These are phyloP conservation scores for Forbesichthys agassizii DNA, from an alignment of 2,113 vertebrate species.

Conservation along the genomic window DNA sequence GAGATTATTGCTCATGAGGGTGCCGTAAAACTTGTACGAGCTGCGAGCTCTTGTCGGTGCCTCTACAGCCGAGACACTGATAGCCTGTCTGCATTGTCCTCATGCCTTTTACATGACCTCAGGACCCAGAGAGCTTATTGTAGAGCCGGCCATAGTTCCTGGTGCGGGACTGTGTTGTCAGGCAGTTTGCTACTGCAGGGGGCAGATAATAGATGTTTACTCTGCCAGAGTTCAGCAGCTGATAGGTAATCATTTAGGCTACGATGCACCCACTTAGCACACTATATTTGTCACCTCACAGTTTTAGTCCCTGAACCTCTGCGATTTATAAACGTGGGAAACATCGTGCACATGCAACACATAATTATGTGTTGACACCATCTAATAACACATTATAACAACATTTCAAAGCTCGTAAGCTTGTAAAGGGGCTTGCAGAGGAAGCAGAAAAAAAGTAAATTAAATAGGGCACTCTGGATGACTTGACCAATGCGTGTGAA, in stretches of 20 bases:
- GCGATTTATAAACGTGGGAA: constrained; percentile 11
- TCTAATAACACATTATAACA: not conserved
- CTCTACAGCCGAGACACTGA: constrained; percentile 51
- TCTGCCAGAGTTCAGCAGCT: constrained; percentile 28
- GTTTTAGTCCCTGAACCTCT: constrained; percentile 21
- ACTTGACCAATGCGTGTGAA: too few species aligned
- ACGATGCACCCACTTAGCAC: constrained; percentile 1
- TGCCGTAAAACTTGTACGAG: constrained; percentile 63
- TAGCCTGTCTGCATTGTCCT: constrained; percentile 66
- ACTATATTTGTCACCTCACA: constrained; percentile 14
- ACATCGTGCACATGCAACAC: not conserved
- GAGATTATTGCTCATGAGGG: constrained; percentile 70
- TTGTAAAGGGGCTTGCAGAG: too few species aligned
- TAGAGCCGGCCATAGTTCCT: constrained; percentile 37
- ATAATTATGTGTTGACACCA: not conserved
- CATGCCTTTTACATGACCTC: constrained; percentile 43
- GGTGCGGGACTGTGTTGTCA: constrained; percentile 47
- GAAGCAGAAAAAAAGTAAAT: too few species aligned
- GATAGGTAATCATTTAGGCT: constrained; percentile 32
- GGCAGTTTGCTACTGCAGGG: constrained; percentile 45
- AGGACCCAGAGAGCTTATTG: constrained; percentile 53
- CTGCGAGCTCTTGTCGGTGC: constrained; percentile 28
- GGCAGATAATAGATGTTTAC: constrained; percentile 46
- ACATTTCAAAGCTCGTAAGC: too few species aligned
- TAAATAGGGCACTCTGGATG: too few species aligned